Base-by-base conservation (phyloP, 2,113 vertebrate genomes). In the Zosterops borbonicus region DNA sequence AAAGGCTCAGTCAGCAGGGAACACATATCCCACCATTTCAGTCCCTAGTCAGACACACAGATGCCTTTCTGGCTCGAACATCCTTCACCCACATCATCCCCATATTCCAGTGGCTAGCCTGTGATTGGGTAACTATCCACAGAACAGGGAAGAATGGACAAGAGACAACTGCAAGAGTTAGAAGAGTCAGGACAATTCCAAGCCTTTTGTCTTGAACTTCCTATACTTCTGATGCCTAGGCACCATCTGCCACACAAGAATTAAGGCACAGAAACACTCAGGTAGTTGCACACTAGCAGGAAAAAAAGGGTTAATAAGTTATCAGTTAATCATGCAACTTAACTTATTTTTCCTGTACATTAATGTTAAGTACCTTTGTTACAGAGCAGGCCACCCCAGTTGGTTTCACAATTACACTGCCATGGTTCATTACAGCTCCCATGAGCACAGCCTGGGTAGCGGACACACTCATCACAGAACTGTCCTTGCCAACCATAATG, bases 381-480 rank as follows among this genome's bases (percentile, higher is more conserved):
- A 78, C 99, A 99, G 41, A 99, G 98, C 90, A 99, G 98, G 29
- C 99, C 99, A 8, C 99, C 99, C 99, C 99, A 99, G 98, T 99
- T 99, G 98, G 98, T 99, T 97, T 99, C 99, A 50, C 99, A 99
- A 97, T 96, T 98, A 94, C 99, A 99, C 82, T 98, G 97, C 99
- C 99, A 99, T 46, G 98, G 98, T 93, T 98, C 98, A 65, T 90
- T 97, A 68, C 99, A 99, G 96, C 99, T 99, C 20, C 99, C 99
- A 27, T 99, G 99, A 52, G 99, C 98, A 16, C 99, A 99, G 94
- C 99, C 99, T 5, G 99, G 99, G 87, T 99, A 99, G 4, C 98
- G 98, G 90, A 99, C 93, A 50, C 99, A 99, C 95, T 99, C 97
- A 63, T 99, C 98, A 64, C 99, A 99, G 97, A 99, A 98, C 18